phyloP scores from a whole-genome alignment of 2,113 vertebrate species.

The Pteruthius melanotis region DNA sequence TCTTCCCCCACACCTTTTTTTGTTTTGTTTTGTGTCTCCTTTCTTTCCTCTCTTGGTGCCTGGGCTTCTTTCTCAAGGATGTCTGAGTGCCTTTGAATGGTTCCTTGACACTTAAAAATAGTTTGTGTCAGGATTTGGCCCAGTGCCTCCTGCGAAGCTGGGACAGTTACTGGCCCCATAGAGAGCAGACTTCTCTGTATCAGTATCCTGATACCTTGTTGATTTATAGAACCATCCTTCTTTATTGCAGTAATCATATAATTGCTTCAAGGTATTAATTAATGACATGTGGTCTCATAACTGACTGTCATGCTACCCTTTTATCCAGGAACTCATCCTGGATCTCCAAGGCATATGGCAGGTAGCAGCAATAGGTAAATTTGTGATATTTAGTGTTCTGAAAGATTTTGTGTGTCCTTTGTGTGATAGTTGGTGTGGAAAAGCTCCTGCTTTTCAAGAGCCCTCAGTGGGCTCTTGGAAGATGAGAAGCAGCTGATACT shows the following conservation, averaged over 20 bases:
- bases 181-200: neutral
- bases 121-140: neutral
- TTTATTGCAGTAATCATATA: neutral
- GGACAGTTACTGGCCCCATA: neutral
- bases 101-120: conserved; percentile 3
- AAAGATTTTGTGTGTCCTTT: neutral
- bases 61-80: neutral
- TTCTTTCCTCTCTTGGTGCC: conserved; percentile 13
- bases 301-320: neutral
- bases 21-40: neutral
- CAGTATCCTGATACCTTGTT: neutral
- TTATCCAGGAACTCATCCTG: neutral
- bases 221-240: neutral
- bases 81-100: neutral
- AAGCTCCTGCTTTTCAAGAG: neutral
- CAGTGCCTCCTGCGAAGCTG: neutral
- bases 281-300: rapidly evolving
- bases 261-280: neutral
- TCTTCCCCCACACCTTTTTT: neutral
- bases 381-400: neutral
- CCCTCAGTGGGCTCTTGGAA: neutral
- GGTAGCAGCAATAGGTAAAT: neutral
- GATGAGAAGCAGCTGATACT: neutral
- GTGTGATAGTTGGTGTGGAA: neutral
- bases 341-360: neutral